phyloP scores from a whole-genome alignment of 2,888 invertebrate genomes.

The Drosophila affinis region DNA sequence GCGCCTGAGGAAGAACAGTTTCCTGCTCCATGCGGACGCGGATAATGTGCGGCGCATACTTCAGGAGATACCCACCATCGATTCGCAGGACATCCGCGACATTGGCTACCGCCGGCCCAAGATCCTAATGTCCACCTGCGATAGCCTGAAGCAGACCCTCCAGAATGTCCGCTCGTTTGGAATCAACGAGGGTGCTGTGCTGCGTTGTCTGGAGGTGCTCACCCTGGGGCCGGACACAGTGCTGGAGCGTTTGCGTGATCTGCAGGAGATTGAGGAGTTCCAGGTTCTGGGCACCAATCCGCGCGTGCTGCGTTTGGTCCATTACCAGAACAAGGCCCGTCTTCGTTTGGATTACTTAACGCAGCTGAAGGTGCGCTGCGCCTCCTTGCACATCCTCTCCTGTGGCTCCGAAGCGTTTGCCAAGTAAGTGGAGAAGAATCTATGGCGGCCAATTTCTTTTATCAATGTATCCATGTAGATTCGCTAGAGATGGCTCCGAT shows the following conservation, averaged over 20 bases:
- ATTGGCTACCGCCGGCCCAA: constrained; percentile 86
- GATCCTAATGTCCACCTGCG: constrained; percentile 86
- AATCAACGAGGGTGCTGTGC: constrained; percentile 85
- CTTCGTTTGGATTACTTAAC: constrained; percentile 85
- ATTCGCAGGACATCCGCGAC: constrained; percentile 85
- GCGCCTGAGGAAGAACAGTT: constrained; percentile 85
- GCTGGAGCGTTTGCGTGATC: constrained; percentile 85
- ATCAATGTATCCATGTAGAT: constrained; percentile 73
- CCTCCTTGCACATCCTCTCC: constrained; percentile 84
- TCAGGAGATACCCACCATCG: constrained; percentile 85
- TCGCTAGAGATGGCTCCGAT: constrained; percentile 85
- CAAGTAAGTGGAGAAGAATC: constrained; percentile 70
- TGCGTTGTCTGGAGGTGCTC: constrained; percentile 86
- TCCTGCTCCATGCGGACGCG: constrained; percentile 86
- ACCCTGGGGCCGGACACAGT: constrained; percentile 86
- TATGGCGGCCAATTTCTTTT: background rate
- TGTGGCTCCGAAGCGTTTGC: constrained; percentile 82
- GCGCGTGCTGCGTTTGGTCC: constrained; percentile 85
- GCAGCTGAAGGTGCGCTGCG: constrained; percentile 84
- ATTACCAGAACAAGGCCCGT: constrained; percentile 84
- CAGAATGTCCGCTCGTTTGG: constrained; percentile 86
- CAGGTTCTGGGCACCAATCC: constrained; percentile 86
- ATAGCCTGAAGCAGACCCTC: constrained; percentile 85
- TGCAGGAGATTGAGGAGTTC: constrained; percentile 86
- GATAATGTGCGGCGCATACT: constrained; percentile 86